Evolutionary conservation across 2,113 vertebrate species (phyloP), one percentile per base, ranked within the genome.

Genomic region (Hoplias malabaricus): DNA sequence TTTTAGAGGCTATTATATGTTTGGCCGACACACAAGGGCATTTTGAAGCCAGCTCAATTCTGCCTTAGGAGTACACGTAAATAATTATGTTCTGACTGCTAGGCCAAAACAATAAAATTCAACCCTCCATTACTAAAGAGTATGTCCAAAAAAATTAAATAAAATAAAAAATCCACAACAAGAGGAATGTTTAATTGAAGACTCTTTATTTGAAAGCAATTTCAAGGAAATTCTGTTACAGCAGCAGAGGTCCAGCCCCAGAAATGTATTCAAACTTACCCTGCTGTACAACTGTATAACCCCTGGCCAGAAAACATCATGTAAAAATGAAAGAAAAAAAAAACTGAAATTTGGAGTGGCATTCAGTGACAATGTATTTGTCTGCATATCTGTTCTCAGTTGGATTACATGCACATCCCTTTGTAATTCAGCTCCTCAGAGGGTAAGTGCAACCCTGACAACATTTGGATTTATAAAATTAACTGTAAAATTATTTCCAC

Each of bases 131-230:
- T n/a, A n/a, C n/a, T n/a, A n/a, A n/a, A n/a, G n/a, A n/a, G n/a
- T 16, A 46, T 16, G 11, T 11, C 4, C 46, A 10, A 48, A 8
- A 48, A 48, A 4, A 48, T 3, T 19, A 16, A 38, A 13, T 43
- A 4, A 63, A 62, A 63, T 31, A 50, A 34, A 1, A 10, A 13
- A 42, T 3, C 34, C 23, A 63, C 25, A 31, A 23, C 23, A 57
- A 27, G 16, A 34, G 34, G 11, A 34, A 16, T 5, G 4, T 2
- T 6, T 23, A 12, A 29, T 12, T 48, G 43, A 63, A 74, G 56
- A 50, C 19, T 53, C 23, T 75, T 75, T 66, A 75, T 66, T 75
- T 54, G 31, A 38, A 61, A 62, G 25, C 43, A 23, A 66, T 1
- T 0, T 66, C 23, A 48, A 54, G 23, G 50, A 75, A 75, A 61